Evolutionary conservation across 1,140 invertebrate species (phyloP).

Genomic region (Phthorimaea operculella): DNA sequence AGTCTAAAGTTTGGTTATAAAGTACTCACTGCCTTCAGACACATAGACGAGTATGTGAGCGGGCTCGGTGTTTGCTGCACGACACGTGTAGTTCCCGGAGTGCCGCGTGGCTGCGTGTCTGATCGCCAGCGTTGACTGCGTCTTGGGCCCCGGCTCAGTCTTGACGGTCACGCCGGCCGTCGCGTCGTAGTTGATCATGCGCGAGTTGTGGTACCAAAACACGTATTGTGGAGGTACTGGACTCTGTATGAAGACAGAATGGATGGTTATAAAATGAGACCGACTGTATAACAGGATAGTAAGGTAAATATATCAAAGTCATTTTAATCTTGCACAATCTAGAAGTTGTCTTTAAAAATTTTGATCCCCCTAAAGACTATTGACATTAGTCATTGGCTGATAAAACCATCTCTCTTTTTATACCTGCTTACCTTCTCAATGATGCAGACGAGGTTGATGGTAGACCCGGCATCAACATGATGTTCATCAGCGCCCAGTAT

Average conservation of each 20-base stretch:
- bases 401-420: too few species aligned
- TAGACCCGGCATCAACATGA: constrained; percentile 89
- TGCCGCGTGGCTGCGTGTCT: constrained; percentile 82
- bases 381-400: too few species aligned
- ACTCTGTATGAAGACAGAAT: constrained; percentile 71
- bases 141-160: constrained; percentile 83
- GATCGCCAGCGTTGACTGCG: constrained; percentile 84
- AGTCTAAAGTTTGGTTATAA: too few species aligned
- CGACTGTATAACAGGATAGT: too few species aligned
- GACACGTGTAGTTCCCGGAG: constrained; percentile 92
- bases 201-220: constrained; percentile 91
- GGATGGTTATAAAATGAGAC: neutral
- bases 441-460: constrained; percentile 90
- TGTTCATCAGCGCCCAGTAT: constrained; percentile 88
- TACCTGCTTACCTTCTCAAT: constrained; percentile 82
- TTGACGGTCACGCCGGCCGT: constrained; percentile 82
- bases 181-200: constrained; percentile 92
- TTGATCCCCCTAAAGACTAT: too few species aligned
- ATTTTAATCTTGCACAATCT: too few species aligned
- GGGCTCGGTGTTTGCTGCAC: constrained; percentile 86
- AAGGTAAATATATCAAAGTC: too few species aligned
- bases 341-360: too few species aligned
- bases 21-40: constrained; percentile 78
- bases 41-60: constrained; percentile 90
- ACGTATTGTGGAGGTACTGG: constrained; percentile 89